Conservation (phyloP, 1,140 invertebrate genomes). For the Pentalonia nigronervosa region DNA sequence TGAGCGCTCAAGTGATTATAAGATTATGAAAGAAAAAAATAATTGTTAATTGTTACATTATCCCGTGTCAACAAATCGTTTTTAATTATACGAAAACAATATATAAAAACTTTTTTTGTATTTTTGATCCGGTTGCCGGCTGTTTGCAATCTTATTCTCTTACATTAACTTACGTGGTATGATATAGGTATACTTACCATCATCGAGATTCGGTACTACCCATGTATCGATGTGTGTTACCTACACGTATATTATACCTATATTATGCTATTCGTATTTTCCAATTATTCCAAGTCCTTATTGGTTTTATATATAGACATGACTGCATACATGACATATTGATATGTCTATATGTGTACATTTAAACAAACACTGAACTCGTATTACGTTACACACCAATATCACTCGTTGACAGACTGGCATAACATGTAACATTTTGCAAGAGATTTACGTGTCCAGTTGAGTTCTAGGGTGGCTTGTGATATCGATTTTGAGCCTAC, state of each 20-base stretch:
- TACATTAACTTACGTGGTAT: background rate
- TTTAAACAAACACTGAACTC: background rate
- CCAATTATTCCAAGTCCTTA: background rate
- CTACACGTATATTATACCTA: background rate
- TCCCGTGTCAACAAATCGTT: slow-evolving; percentile 56
- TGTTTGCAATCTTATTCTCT: background rate
- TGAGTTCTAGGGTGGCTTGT: background rate
- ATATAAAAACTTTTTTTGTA: slow-evolving; percentile 11
- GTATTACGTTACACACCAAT: background rate
- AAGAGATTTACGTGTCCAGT: background rate
- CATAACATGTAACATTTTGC: background rate
- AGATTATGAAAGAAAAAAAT: slow-evolving; percentile 38
- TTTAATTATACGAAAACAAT: slow-evolving; percentile 54
- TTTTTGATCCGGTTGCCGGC: background rate
- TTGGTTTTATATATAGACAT: background rate
- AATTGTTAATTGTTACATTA: slow-evolving; percentile 57
- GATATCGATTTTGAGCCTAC: background rate
- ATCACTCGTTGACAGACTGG: background rate
- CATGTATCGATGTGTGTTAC: background rate
- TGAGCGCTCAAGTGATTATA: slow-evolving; percentile 57
- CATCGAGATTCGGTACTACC: background rate
- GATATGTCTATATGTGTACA: background rate
- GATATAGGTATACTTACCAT: background rate
- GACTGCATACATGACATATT: background rate
- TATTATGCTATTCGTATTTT: background rate